Evolutionary conservation across 2,113 vertebrate species (phyloP), one percentile per base, ranked within the genome.

Genomic region (Chunga burmeisteri): DNA sequence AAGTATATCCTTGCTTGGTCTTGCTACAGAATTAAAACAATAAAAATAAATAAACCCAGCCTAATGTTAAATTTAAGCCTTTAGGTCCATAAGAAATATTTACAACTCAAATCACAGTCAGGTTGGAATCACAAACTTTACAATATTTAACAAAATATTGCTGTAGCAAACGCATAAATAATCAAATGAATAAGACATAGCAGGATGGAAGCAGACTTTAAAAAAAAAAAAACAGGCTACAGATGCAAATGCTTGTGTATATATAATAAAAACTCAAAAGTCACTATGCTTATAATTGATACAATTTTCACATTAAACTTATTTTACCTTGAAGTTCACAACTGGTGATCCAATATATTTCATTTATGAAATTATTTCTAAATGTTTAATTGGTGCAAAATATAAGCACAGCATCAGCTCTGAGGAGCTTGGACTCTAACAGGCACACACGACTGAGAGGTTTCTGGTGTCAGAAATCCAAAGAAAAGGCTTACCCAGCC

Each of bases 61-160:
- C 80, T 65, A 81, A 89, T 67, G 25, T 91, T 85, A 91, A 85
- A 83, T 72, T 84, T 87, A 87, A 92, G 74, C 36, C 55, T 84
- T 71, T 70, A 74, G 27, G 55, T 90, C 49, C 36, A 3, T 67
- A 75, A 78, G 67, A 88, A 95, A 84, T 89, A 93, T 89, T 89
- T 89, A 90, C 83, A 75, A 44, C 67, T 92, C 52, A 90, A 84
- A 93, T 86, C 46, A 83, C 6, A 88, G 62, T 53, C 47, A 70
- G 77, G 23, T 77, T 94, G 83, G 85, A 95, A 89, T 68, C 63
- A 82, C 15, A 82, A 88, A 30, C 63, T 79, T 94, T 85, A 94
- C 80, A 89, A 88, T 92, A 95, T 93, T 93, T 95, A 94, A 79
- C 52, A 89, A 70, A 80, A 81, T 52, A 62, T n/a, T 56, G 50